Base-by-base conservation (phyloP, 2,797 vertebrate species). In the Artibeus jamaicensis region DNA sequence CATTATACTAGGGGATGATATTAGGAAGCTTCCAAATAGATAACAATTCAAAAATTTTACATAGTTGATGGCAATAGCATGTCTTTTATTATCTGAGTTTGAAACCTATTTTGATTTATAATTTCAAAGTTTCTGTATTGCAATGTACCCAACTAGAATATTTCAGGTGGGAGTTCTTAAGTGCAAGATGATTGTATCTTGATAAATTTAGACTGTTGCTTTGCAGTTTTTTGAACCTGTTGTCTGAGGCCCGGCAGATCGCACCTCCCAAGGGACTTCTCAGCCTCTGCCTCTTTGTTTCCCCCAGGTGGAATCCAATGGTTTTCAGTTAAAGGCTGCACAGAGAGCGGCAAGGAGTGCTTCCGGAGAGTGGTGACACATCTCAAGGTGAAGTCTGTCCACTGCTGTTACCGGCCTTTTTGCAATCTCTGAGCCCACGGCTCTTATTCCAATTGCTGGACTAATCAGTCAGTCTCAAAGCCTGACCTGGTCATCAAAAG, bases 261-360 rank as follows among this genome's bases (percentile, higher is more conserved):
- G n/a, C 9, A 59, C 39, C 18, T 53, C 29, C 21, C 32, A 50
- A 79, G 9, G 32, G 1, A 26, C 3, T 26, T 39, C 4, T 67
- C 34, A 16, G 18, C 1, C 26, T 65, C 26, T 9, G 4, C 7
- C 3, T 83, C 65, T 92, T 59, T 92, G 65, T 93, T 82, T 82
- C 73, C 77, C 15, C n/a, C 95, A 98, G 97, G 84, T 85, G 97
- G 97, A 67, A 62, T 97, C 77, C 32, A 34, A 0, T 98, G 97
- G 97, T 96, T 76, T 42, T 37, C 93, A 16, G 0, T 46, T 24
- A 85, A 89, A 91, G 96, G 97, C 55, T 98, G 97, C 83, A 97
- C 97, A 0, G 50, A 90, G 0, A 22, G 8, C 18, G 3, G 15
- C 2, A 0, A 6, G 0, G 29, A 96, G 15, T 97, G 97, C 89